These are phyloP conservation scores for Drosophila lowei DNA, from an alignment of 1,140 invertebrate genomes.

Conservation along the genomic window DNA sequence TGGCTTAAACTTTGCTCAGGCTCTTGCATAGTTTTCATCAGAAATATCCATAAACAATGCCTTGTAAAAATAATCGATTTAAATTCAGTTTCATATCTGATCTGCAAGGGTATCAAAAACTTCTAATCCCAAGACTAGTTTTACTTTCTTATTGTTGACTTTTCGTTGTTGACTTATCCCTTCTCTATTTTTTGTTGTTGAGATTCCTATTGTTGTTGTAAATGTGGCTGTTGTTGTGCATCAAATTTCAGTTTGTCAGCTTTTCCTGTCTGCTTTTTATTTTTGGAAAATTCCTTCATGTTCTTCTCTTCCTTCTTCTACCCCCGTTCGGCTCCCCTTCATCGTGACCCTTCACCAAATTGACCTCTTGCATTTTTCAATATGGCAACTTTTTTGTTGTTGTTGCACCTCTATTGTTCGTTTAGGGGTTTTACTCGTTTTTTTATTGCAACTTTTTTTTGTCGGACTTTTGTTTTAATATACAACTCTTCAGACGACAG, in stretches of 20 bases:
- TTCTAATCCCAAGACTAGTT: constrained; percentile 14
- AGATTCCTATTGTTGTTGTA: constrained; percentile 8
- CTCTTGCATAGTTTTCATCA: no score
- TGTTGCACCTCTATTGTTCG: constrained; percentile 18
- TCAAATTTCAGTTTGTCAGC: constrained; percentile 67
- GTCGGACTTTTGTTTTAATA: constrained; percentile 68
- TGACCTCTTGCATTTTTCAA: constrained; percentile 46
- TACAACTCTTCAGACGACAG: constrained; percentile 41
- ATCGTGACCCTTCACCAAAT: background rate
- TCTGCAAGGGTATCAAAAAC: background rate
- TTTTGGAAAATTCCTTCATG: background rate
- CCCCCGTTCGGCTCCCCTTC: no score
- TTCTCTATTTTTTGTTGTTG: constrained; percentile 37
- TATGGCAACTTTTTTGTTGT: constrained; percentile 40
- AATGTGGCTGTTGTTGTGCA: constrained; percentile 37
- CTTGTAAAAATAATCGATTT: no score
- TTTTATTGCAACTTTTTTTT: constrained; percentile 26
- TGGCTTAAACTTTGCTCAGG: no score
- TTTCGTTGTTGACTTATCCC: constrained; percentile 1
- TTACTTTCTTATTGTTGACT: constrained; percentile 34
- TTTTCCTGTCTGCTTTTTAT: constrained; percentile 15
- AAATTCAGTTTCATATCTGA: background rate
- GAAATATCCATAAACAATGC: no score
- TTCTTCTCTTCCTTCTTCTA: background rate
- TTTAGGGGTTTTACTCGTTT: constrained; percentile 24